Evolutionary conservation across 2,797 vertebrate genomes (phyloP).

Genomic region (Margarornis squamiger): DNA sequence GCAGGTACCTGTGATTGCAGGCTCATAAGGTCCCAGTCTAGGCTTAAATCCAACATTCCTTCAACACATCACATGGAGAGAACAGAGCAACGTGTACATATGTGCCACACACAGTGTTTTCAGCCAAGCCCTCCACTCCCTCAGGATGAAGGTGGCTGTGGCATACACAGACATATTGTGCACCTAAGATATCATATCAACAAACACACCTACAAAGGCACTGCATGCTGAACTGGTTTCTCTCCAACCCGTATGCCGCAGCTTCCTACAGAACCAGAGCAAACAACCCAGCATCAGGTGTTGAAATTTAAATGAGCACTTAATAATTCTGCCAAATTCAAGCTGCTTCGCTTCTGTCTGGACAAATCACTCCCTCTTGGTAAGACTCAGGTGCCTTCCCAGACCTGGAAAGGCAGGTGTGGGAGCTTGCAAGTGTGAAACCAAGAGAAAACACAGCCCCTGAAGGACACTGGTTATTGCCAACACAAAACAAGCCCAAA

Average conservation of each 20-base stretch:
- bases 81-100: not conserved
- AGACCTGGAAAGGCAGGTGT: not conserved
- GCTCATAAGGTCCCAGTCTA: not conserved
- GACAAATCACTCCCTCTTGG: not conserved
- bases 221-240: not conserved
- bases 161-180: constrained; percentile 24
- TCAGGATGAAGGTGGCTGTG: not conserved
- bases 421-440: not conserved
- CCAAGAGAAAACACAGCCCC: not conserved
- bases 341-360: not conserved
- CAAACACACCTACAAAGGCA: constrained; percentile 34
- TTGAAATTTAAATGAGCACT: not conserved
- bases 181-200: not conserved
- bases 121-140: constrained; percentile 30
- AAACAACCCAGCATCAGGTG: not conserved
- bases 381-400: not conserved
- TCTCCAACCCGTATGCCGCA: not conserved
- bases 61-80: constrained; percentile 1
- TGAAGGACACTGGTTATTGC: not conserved
- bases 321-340: not conserved
- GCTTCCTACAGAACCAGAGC: not conserved
- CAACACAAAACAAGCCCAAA: not conserved
- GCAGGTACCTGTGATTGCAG: not conserved
- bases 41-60: constrained; percentile 46
- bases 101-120: not conserved